These are phyloP conservation scores for Ovis canadensis DNA, from an alignment of 2,113 vertebrate species.

Conservation along the genomic window DNA sequence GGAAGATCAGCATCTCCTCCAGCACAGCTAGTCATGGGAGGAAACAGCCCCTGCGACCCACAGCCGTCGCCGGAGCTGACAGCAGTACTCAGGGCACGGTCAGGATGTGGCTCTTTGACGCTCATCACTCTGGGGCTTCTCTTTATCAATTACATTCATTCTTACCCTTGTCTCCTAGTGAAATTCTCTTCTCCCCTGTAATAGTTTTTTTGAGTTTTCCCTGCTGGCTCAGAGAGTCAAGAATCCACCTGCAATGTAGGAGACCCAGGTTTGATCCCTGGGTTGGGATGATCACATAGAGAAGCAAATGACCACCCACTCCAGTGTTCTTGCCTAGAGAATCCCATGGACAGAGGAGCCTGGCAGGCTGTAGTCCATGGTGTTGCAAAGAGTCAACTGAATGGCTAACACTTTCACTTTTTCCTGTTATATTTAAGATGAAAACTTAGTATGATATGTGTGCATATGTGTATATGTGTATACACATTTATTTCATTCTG, in stretches of 20 bases:
- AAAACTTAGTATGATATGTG: background rate
- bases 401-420: background rate
- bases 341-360: background rate
- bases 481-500: background rate
- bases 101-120: background rate
- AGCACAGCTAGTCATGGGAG: accelerated
- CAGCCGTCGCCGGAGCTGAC: accelerated
- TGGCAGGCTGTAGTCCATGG: background rate
- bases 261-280: background rate
- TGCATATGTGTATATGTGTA: accelerated
- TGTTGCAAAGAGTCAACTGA: background rate
- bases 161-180: no score
- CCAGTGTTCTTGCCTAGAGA: background rate
- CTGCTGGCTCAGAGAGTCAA: background rate
- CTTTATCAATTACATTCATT: background rate
- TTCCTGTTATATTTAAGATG: background rate
- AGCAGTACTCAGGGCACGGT: accelerated
- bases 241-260: background rate
- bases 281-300: background rate
- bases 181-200: background rate
- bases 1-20: no score
- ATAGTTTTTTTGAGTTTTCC: background rate
- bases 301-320: background rate
- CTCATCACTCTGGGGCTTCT: background rate
- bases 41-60: accelerated